Evolutionary conservation across 2,888 invertebrate genomes (phyloP), one percentile per base, ranked within the genome.

Genomic region (Aelia acuminata): DNA sequence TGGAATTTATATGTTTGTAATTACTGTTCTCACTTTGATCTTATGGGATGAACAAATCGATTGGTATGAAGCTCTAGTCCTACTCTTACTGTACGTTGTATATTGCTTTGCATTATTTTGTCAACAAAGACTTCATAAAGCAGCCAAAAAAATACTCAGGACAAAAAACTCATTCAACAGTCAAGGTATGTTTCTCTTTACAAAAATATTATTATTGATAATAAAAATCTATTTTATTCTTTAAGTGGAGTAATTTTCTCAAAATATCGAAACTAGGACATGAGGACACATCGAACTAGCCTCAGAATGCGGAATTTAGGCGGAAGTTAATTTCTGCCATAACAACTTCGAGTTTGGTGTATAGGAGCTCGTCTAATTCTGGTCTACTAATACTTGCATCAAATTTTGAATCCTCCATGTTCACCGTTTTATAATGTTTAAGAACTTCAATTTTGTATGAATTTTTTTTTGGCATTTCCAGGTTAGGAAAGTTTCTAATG

Each of bases 1-100:
- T 84, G 91, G 95, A 13, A 95, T 97, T 88, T 98, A 98, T 92
- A 93, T 95, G 90, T 91, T 96, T 43, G 95, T 96, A 84, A 95
- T 98, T 0, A 92, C 94, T 15, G 93, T 95, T 3, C 92, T 98
- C 47, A 94, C 97, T 0, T 91, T 93, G 1, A 94, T 97, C 85
- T 95, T 97, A 48, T 96, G 96, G 95, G 98, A 98, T 91, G 95
- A 95, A 3, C 92, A 93, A 88, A 94, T 98, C 48, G 94, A 94
- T 89, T 97, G 97, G 96, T 95, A 94, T 91, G 98, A 98, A 92
- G 95, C 96, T 0, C 91, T 95, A 84, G 92, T 95, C 0, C 94
- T 98, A 89, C 94, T 96, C 90, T 92, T 95, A 0, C 93, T 97
- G n/a, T 96, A 97, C 91, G 92, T 96, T 75, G 90, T 94, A 7